Evolutionary conservation across 2,113 vertebrate species (phyloP).

Genomic region (Desmodus rotundus): DNA sequence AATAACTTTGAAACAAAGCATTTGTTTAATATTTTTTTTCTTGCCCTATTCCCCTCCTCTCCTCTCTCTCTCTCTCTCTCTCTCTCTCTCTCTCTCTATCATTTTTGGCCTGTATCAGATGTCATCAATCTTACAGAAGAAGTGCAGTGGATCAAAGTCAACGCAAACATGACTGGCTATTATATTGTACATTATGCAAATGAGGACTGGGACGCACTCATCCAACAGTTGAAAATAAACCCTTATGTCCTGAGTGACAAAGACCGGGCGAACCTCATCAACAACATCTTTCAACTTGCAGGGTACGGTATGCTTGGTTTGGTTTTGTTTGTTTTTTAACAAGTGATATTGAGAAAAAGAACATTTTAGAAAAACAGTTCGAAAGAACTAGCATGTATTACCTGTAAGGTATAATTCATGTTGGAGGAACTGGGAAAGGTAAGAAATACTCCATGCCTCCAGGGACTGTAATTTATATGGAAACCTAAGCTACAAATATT

Average conservation of each 20-base stretch:
- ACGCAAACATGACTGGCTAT: conserved; percentile 90
- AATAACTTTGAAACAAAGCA: conserved; percentile 8
- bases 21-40: neutral
- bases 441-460: neutral
- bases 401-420: neutral
- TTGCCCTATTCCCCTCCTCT: neutral
- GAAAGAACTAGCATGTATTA: neutral
- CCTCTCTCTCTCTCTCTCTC: neutral
- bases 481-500: neutral
- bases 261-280: conserved; percentile 92
- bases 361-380: conserved; percentile 12
- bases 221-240: conserved; percentile 80
- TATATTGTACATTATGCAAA: conserved; percentile 91
- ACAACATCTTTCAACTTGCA: conserved; percentile 91
- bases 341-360: neutral
- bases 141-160: conserved; percentile 94
- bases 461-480: neutral
- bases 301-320: conserved; percentile 79
- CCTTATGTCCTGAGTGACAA: conserved; percentile 83
- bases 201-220: conserved; percentile 84
- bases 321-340: neutral
- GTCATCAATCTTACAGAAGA: conserved; percentile 83
- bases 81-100: neutral
- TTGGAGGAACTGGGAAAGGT: neutral
- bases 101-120: conserved; percentile 73